Conservation (phyloP, 2,113 vertebrate genomes). For the Strigops habroptila region DNA sequence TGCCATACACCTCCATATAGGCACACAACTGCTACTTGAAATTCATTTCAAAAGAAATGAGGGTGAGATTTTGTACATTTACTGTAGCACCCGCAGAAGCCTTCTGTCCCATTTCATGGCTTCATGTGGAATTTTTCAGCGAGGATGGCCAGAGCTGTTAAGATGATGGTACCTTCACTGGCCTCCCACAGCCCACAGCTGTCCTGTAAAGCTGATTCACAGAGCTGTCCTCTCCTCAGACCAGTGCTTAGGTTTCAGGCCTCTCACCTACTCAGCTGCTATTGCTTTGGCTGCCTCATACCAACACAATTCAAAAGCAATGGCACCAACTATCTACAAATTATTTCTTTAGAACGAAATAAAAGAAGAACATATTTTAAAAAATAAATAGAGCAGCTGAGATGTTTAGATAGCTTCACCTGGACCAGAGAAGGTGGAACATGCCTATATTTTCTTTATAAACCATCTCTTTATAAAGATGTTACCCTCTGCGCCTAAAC, state of each 20-base stretch:
- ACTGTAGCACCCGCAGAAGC: not conserved
- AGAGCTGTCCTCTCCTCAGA: not conserved
- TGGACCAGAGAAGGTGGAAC: not conserved
- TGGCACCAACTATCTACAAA: not conserved
- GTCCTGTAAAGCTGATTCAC: not conserved
- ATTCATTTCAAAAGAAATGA: not conserved
- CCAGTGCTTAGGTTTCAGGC: not conserved
- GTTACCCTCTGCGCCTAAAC: not conserved
- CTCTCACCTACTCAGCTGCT: not conserved
- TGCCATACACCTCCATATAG: not conserved
- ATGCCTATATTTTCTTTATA: not conserved
- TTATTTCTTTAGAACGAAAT: not conserved
- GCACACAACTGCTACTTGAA: fast-evolving
- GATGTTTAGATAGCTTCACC: not conserved
- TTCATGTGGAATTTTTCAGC: not conserved
- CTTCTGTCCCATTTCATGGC: not conserved
- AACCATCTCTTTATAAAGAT: not conserved
- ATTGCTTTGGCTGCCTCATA: not conserved
- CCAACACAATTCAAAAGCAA: not conserved
- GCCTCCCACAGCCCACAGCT: not conserved
- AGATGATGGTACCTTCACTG: not conserved
- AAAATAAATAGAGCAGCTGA: not conserved
- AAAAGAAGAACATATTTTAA: not conserved
- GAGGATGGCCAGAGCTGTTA: not conserved
- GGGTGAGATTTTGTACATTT: not conserved